Conservation (phyloP, 2,888 invertebrate genomes). For the Pyrgus malvae region DNA sequence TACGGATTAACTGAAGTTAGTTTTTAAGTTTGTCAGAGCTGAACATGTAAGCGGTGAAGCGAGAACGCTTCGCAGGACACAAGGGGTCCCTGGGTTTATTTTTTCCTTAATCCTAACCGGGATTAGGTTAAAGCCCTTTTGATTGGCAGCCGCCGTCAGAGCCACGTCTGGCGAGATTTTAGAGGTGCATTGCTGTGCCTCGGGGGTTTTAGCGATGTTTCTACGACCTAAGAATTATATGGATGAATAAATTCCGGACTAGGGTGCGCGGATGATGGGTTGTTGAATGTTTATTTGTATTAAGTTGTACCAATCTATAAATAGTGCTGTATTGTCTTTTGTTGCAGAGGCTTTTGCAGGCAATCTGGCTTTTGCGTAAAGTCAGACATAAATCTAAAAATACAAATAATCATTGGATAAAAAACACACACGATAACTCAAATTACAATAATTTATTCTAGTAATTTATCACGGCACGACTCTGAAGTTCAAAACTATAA, state of each 20-base stretch:
- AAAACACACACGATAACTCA: too few species aligned
- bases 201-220: constrained; percentile 45
- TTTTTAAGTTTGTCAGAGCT: constrained; percentile 24
- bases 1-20: too few species aligned
- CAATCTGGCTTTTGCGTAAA: too few species aligned
- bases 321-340: too few species aligned
- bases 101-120: constrained; percentile 78
- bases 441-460: too few species aligned
- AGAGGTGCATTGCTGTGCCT: constrained; percentile 39
- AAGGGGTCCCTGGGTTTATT: constrained; percentile 73
- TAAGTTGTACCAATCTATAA: too few species aligned
- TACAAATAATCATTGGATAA: too few species aligned
- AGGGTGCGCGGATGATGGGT: not conserved
- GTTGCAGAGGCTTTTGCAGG: too few species aligned
- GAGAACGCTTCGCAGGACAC: constrained; percentile 72
- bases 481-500: too few species aligned
- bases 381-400: too few species aligned
- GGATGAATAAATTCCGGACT: not conserved
- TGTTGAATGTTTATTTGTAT: too few species aligned
- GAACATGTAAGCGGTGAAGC: constrained; percentile 63
- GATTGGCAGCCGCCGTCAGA: constrained; percentile 79
- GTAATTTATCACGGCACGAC: too few species aligned
- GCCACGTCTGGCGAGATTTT: constrained; percentile 58
- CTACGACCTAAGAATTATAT: constrained; percentile 14
- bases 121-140: constrained; percentile 79